Percentiles rank a stretch among this genome's conserved stretches.
Conservation (phyloP, 2,797 vertebrate species). For the Aratinga solstitialis region DNA sequence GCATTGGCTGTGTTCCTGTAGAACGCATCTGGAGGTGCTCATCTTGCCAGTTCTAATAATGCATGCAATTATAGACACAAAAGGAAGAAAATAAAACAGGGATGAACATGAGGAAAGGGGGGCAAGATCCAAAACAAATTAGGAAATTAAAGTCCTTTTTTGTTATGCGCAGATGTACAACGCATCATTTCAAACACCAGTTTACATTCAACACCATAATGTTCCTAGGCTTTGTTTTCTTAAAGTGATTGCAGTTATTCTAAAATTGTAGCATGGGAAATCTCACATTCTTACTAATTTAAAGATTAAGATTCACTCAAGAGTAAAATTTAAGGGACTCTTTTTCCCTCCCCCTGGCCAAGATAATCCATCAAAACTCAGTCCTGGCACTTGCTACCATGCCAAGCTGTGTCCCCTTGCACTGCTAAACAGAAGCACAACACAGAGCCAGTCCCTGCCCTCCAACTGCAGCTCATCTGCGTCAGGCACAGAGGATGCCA, state of each 20-base stretch:
- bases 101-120: background rate
- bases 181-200: background rate
- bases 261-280: background rate
- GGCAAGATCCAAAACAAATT: background rate
- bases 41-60: conserved; percentile 31
- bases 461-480: background rate
- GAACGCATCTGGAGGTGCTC: conserved; percentile 53
- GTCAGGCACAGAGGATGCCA: background rate
- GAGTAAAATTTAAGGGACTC: background rate
- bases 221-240: conserved; percentile 44
- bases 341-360: accelerated
- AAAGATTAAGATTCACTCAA: conserved; percentile 31
- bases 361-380: background rate
- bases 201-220: background rate
- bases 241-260: conserved; percentile 41
- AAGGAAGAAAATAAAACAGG: conserved; percentile 34
- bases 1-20: conserved; percentile 58
- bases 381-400: background rate
- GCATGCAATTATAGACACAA: background rate
- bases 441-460: background rate
- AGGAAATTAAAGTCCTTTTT: conserved; percentile 14
- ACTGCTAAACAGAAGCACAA: background rate
- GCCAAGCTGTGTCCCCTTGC: background rate
- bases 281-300: conserved; percentile 6
- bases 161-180: conserved; percentile 17